Conservation (phyloP, 1,140 invertebrate genomes). For the Daktulosphaira vitifoliae region DNA sequence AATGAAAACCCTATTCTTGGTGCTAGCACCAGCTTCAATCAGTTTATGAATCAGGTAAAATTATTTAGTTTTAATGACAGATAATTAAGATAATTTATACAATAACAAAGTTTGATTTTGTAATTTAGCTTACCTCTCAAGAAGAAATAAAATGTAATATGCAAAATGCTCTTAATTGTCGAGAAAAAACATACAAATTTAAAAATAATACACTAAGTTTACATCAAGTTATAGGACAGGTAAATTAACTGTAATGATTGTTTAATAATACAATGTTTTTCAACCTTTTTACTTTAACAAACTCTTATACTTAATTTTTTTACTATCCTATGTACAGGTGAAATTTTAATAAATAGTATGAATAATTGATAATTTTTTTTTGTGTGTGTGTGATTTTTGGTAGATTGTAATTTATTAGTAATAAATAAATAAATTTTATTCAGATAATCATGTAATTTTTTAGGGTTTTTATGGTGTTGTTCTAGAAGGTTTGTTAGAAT, state of each 20-base stretch:
- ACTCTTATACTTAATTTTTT: too few species aligned
- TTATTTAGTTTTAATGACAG: background rate
- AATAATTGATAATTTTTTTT: too few species aligned
- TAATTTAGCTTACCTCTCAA: slow-evolving; percentile 11
- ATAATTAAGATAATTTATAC: background rate
- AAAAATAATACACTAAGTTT: slow-evolving; percentile 20
- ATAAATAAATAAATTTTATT: too few species aligned
- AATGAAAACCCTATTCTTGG: slow-evolving; percentile 17
- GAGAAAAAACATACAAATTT: slow-evolving; percentile 24
- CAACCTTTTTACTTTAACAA: too few species aligned
- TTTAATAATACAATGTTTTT: too few species aligned
- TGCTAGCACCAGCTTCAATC: slow-evolving; percentile 15
- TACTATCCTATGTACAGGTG: too few species aligned
- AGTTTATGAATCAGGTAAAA: slow-evolving; percentile 23
- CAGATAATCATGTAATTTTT: too few species aligned
- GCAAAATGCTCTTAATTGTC: slow-evolving; percentile 20
- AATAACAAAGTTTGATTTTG: background rate
- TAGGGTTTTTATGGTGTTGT: slow-evolving; percentile 66
- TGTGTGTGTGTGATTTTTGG: too few species aligned
- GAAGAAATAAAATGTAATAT: slow-evolving; percentile 25
- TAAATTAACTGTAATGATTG: background rate
- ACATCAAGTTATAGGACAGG: slow-evolving; percentile 26
- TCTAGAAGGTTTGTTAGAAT: slow-evolving; percentile 53
- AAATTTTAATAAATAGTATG: too few species aligned
- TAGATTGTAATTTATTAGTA: too few species aligned